These are phyloP conservation scores for Lissocephala sabroskyi DNA, from an alignment of 2,888 invertebrate species.

Conservation along the genomic window DNA sequence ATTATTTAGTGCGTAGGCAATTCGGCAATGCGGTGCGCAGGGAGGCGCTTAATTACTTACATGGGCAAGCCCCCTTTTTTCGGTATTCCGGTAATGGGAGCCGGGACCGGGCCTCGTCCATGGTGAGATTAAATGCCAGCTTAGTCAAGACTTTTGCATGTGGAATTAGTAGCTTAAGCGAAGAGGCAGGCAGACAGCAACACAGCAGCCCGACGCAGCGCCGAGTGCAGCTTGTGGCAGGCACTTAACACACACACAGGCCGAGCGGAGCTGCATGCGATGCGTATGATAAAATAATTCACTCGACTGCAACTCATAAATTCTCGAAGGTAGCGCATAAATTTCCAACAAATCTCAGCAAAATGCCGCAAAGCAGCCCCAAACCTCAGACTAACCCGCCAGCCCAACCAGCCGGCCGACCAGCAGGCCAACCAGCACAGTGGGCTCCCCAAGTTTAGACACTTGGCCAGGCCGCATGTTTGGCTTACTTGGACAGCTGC, in stretches of 20 bases:
- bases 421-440: background rate
- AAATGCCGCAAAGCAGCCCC: slow-evolving; percentile 60
- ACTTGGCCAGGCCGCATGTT: slow-evolving; percentile 22
- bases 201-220: no score
- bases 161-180: slow-evolving; percentile 63
- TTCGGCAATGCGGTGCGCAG: slow-evolving; percentile 44
- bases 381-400: background rate
- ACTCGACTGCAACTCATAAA: slow-evolving; percentile 66
- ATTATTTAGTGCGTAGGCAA: slow-evolving; percentile 63
- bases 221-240: slow-evolving; percentile 49
- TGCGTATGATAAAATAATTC: slow-evolving; percentile 67
- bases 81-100: background rate
- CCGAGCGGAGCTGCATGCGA: slow-evolving; percentile 33
- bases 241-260: slow-evolving; percentile 25
- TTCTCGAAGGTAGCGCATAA: slow-evolving; percentile 64
- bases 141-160: slow-evolving; percentile 65
- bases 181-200: background rate
- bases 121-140: slow-evolving; percentile 63
- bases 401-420: background rate
- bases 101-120: slow-evolving; percentile 3
- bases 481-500: slow-evolving; percentile 7
- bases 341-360: slow-evolving; percentile 60
- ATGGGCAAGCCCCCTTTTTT: slow-evolving; percentile 29
- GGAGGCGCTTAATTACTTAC: slow-evolving; percentile 59
- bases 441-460: slow-evolving; percentile 8